Evolutionary conservation across 2,113 vertebrate genomes (phyloP).

Genomic region (Ptilorrhoa leucosticta): DNA sequence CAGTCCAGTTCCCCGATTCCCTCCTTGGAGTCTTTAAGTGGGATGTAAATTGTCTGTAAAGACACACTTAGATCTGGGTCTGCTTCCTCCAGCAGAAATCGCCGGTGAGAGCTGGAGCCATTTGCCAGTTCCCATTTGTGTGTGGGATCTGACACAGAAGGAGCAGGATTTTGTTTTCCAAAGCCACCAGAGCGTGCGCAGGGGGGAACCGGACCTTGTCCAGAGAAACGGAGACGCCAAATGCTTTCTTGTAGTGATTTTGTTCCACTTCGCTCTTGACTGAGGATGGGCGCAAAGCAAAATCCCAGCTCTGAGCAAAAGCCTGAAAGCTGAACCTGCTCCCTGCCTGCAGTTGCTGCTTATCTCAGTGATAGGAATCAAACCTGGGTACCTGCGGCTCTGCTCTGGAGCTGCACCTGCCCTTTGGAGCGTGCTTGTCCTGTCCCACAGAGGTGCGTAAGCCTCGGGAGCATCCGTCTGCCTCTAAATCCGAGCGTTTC

Average conservation of each 20-base stretch:
- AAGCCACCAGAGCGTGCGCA: not conserved
- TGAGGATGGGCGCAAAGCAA: not conserved
- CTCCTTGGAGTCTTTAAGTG: not conserved
- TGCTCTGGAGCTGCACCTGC: not conserved
- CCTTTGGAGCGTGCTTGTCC: not conserved
- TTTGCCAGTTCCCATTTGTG: not conserved
- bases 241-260: not conserved
- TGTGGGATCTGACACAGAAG: not conserved
- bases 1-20: not conserved
- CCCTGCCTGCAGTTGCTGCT: not conserved
- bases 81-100: not conserved
- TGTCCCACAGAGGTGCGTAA: not conserved
- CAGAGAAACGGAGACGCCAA: not conserved
- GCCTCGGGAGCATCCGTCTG: rapidly evolving
- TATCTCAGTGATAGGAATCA: not conserved
- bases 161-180: not conserved
- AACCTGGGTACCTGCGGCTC: not conserved
- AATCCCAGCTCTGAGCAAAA: constrained; percentile 1
- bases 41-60: not conserved
- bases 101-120: not conserved
- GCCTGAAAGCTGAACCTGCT: not conserved
- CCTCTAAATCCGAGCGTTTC: not conserved
- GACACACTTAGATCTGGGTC: not conserved
- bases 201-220: not conserved
- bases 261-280: constrained; percentile 33